Base-by-base conservation (phyloP, 1,140 invertebrate species). In the Leptoteleia sp. region DNA sequence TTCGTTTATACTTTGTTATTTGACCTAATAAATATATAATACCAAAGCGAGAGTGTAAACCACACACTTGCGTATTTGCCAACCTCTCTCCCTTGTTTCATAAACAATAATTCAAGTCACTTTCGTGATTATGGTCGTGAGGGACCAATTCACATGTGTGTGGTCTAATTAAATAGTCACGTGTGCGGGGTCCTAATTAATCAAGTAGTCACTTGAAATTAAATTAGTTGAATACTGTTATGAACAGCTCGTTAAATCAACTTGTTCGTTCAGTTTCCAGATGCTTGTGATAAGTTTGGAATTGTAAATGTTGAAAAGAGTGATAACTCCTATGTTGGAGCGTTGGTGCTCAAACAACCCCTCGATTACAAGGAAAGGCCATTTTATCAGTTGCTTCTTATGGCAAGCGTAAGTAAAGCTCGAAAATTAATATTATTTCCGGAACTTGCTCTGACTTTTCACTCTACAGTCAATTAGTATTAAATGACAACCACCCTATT, bases 281-380 rank as follows among this genome's bases (percentile, higher is more conserved):
- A 93, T 82, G 92, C 92, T 3, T 95, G 94, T 79, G 89, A 91
- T 1, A 93, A 93, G 76, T 96, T 96, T 83, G 91, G 92, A 16
- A 90, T 95, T 37, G 90, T 93, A 15, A 86, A 92, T 8, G 84
- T 92, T 1, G 91, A 93, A 72, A 92, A 92, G 0, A 93, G 92
- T 22, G 91, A 93, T 31, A 91, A 91, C 50, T 84, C 91, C 11
- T 93, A 93, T 81, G 90, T 89, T 17, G 95, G 93, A 1, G 91
- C 91, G 1, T 81, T 96, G 22, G 91, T 95, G 15, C 87, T 95
- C 13, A 92, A 90, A 57, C 91, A 91, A 52, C 90, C 90, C 5
- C 88, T 95, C 27, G 92, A 94, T 84, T 95, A 94, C 82, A 93
- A 93, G 77, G 92, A 94, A 78, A 91, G 93, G 67, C 93, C 93